Evolutionary conservation across 2,113 vertebrate species (phyloP).

Genomic region (Ageneiosus marmoratus): DNA sequence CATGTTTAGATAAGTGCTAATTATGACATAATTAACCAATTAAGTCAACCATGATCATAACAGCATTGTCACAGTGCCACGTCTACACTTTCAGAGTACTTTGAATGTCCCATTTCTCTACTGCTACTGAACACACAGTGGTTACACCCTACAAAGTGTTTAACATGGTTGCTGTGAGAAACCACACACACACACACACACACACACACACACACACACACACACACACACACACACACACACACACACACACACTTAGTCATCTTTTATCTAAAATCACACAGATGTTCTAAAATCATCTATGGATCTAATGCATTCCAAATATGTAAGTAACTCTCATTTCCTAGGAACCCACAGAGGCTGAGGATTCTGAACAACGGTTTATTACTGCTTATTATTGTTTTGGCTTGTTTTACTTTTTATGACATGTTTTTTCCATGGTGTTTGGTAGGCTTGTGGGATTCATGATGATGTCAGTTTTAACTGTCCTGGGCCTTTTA

Average conservation of each 20-base stretch:
- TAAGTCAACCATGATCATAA: too few species aligned
- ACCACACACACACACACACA: neutral
- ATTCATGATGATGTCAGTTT: neutral
- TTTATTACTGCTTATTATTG: too few species aligned
- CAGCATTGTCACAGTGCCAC: too few species aligned
- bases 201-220: neutral
- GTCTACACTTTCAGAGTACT: neutral
- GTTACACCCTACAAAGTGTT: neutral
- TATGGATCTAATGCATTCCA: conserved; percentile 27
- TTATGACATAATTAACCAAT: neutral
- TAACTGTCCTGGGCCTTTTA: neutral
- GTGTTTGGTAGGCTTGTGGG: neutral
- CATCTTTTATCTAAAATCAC: conserved; percentile 13
- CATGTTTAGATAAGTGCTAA: neutral
- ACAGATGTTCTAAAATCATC: neutral
- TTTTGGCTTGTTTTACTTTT: neutral
- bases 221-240: neutral
- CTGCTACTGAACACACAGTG: neutral
- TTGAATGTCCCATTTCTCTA: neutral
- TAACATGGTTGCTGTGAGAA: neutral
- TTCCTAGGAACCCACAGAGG: neutral
- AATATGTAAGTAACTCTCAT: neutral
- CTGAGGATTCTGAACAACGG: neutral
- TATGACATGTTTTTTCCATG: neutral
- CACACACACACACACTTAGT: neutral